Conservation (phyloP, 2,797 vertebrate species). For the Poecile montanus region DNA sequence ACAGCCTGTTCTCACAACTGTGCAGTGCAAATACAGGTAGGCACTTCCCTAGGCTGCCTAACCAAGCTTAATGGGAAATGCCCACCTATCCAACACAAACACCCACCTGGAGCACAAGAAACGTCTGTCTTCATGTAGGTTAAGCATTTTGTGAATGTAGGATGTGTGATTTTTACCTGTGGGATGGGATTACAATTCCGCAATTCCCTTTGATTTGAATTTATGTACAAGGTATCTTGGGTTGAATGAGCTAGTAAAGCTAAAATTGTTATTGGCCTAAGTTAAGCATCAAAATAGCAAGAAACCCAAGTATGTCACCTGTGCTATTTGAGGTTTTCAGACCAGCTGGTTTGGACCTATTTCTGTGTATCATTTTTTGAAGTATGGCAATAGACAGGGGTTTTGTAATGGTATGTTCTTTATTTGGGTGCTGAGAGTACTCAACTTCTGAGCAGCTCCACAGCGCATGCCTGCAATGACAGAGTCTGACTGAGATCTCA, state of each 20-base stretch:
- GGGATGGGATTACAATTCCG: not conserved
- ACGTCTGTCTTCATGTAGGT: not conserved
- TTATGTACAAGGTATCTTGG: not conserved
- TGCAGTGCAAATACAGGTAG: not conserved
- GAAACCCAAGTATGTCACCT: not conserved
- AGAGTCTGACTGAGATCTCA: not conserved
- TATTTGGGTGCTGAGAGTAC: not conserved
- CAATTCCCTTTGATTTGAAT: not conserved
- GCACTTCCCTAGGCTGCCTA: not conserved
- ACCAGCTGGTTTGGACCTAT: not conserved
- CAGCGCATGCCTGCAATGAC: not conserved
- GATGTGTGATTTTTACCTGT: not conserved
- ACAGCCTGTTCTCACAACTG: accelerated
- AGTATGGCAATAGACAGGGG: not conserved
- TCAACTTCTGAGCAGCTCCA: not conserved
- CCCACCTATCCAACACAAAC: not conserved
- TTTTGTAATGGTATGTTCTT: not conserved
- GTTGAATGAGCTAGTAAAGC: not conserved
- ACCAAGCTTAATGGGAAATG: not conserved
- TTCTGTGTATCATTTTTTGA: not conserved
- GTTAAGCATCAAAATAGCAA: not conserved
- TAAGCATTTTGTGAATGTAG: not conserved
- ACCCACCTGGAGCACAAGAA: not conserved
- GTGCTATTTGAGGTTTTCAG: not conserved
- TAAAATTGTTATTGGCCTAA: accelerated